A percentile compares a stretch with the other conserved stretches of the same genome.
Conservation (phyloP, 2,888 invertebrate genomes). For the Hydrotaea diabolus region DNA sequence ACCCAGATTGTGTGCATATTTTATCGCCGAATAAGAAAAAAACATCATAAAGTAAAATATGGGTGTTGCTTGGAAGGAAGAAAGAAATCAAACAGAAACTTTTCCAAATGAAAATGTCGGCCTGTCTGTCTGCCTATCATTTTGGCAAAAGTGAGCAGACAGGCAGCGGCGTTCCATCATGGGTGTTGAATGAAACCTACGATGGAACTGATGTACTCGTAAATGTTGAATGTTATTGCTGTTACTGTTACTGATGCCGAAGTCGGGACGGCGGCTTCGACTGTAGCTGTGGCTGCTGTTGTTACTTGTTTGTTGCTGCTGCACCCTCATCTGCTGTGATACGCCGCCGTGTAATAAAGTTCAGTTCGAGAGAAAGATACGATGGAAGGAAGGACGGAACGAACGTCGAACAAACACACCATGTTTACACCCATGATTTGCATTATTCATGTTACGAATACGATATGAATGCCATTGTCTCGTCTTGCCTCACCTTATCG, state of each 20-base stretch:
- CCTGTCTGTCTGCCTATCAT: slow-evolving; percentile 31
- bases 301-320: slow-evolving; percentile 36
- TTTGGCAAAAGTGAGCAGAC: slow-evolving; percentile 37
- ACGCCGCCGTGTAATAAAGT: slow-evolving; percentile 44
- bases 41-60: slow-evolving; percentile 17
- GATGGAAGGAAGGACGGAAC: slow-evolving; percentile 16
- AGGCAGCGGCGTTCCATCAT: slow-evolving; percentile 40
- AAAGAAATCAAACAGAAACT: slow-evolving; percentile 18
- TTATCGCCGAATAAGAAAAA: neutral
- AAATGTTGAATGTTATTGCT: slow-evolving; percentile 36
- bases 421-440: slow-evolving; percentile 59
- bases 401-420: slow-evolving; percentile 29
- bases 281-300: slow-evolving; percentile 30
- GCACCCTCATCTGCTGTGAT: slow-evolving; percentile 48
- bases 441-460: slow-evolving; percentile 55
- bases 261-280: neutral
- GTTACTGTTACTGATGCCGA: neutral
- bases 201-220: slow-evolving; percentile 23
- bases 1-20: slow-evolving; percentile 19
- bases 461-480: slow-evolving; percentile 37
- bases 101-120: slow-evolving; percentile 46
- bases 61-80: slow-evolving; percentile 38
- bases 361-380: slow-evolving; percentile 34
- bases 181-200: slow-evolving; percentile 57
- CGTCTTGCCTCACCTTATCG: slow-evolving; percentile 31